Conservation (phyloP, 2,797 vertebrate species). For the Cyprinella venusta region DNA sequence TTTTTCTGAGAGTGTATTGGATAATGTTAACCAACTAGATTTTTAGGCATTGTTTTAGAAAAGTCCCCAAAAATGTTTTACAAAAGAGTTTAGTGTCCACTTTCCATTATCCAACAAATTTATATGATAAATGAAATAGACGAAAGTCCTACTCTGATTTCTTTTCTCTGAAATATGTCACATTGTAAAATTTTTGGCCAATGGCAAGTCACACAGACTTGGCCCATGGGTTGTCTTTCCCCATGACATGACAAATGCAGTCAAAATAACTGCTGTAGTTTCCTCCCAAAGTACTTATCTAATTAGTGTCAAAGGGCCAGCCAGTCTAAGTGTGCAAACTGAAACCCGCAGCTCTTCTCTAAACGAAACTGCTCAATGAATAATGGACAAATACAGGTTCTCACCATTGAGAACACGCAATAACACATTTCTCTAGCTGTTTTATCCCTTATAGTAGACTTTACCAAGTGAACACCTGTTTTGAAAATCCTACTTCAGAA, state of each 20-base stretch:
- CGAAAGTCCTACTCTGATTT: not conserved
- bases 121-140: too few relatives aligned
- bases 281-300: constrained; percentile 14
- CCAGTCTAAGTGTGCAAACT: not conserved
- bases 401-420: constrained; percentile 6
- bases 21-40: not conserved
- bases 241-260: not conserved
- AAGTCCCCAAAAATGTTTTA: too few relatives aligned
- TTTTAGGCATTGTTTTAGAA: not conserved
- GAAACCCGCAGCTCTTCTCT: not conserved
- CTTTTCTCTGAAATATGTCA: not conserved
- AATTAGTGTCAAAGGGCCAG: constrained; percentile 10
- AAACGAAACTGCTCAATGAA: not conserved
- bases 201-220: not conserved
- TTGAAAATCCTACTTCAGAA: constrained; percentile 16
- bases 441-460: constrained; percentile 4
- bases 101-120: not conserved
- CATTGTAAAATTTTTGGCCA: not conserved
- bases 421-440: constrained; percentile 16
- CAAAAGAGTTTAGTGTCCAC: not conserved
- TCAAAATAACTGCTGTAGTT: not conserved
- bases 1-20: too few relatives aligned
- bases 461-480: constrained; percentile 11
- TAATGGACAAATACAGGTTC: constrained; percentile 1
- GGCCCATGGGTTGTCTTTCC: not conserved